Conservation (phyloP, 2,888 invertebrate species). For the Monoplex corrugatus region DNA sequence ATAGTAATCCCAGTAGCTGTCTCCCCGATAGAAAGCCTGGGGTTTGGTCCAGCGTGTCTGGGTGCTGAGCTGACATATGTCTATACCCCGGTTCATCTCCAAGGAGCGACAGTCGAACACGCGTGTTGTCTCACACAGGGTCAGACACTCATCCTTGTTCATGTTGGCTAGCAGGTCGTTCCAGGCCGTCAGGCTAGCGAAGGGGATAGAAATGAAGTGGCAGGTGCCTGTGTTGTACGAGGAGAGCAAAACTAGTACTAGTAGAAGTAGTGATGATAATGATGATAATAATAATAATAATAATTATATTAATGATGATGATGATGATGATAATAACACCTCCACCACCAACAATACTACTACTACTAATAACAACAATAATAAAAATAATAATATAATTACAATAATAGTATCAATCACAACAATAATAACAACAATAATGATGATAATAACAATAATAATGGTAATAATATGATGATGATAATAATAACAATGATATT, state of each 20-base stretch:
- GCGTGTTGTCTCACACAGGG: background rate
- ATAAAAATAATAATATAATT: too few species aligned
- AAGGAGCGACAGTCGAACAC: constrained; percentile 44
- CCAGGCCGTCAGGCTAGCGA: constrained; percentile 37
- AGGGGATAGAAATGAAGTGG: background rate
- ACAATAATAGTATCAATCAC: too few species aligned
- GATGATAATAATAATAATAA: background rate
- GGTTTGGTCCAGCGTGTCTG: constrained; percentile 40
- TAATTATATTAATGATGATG: background rate
- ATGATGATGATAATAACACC: too few species aligned
- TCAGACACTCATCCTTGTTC: background rate
- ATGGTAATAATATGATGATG: too few species aligned
- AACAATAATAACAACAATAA: too few species aligned
- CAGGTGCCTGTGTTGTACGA: constrained; percentile 7
- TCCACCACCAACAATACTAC: too few species aligned
- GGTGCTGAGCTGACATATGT: constrained; percentile 36
- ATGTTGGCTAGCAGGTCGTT: constrained; percentile 22
- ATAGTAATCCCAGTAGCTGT: constrained; percentile 45
- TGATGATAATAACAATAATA: too few species aligned
- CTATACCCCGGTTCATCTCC: background rate
- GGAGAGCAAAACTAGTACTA: too few species aligned
- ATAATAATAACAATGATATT: too few species aligned
- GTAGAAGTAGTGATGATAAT: too few species aligned
- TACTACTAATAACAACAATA: too few species aligned
- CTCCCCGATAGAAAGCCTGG: background rate